phyloP scores from a whole-genome alignment of 2,888 invertebrate species.

The Crossocerus cetratus region DNA sequence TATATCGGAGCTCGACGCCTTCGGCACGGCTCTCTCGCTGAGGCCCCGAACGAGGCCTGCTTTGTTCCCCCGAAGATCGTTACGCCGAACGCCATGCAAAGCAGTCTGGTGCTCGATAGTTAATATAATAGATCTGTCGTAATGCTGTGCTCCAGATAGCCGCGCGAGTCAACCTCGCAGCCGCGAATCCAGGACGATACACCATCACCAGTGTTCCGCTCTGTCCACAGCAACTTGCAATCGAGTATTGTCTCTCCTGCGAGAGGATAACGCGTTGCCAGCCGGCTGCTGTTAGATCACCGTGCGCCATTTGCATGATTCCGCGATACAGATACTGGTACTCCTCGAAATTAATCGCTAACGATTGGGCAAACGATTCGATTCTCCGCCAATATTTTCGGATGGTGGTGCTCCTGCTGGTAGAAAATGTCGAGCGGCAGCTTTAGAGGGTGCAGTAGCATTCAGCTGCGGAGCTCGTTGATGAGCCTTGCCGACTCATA shows the following conservation, averaged over 20 bases:
- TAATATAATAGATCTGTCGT: slow-evolving; percentile 27
- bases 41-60: neutral
- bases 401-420: neutral
- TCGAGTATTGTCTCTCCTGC: slow-evolving; percentile 1
- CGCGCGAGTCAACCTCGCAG: neutral
- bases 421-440: too few relatives aligned
- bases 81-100: slow-evolving; percentile 16
- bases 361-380: neutral
- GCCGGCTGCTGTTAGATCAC: neutral
- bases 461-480: too few relatives aligned
- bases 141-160: slow-evolving; percentile 12
- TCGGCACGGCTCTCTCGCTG: neutral
- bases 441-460: too few relatives aligned
- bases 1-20: slow-evolving; percentile 7
- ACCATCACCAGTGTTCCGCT: neutral
- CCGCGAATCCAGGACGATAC: neutral
- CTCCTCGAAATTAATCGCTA: neutral
- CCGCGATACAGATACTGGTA: neutral
- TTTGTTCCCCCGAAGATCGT: neutral
- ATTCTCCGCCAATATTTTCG: neutral
- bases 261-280: neutral
- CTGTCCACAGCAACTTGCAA: neutral
- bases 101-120: slow-evolving; percentile 4
- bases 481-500: too few relatives aligned
- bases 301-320: slow-evolving; percentile 15